Conservation (phyloP, 2,888 invertebrate genomes). For the Melieria crassipennis region DNA sequence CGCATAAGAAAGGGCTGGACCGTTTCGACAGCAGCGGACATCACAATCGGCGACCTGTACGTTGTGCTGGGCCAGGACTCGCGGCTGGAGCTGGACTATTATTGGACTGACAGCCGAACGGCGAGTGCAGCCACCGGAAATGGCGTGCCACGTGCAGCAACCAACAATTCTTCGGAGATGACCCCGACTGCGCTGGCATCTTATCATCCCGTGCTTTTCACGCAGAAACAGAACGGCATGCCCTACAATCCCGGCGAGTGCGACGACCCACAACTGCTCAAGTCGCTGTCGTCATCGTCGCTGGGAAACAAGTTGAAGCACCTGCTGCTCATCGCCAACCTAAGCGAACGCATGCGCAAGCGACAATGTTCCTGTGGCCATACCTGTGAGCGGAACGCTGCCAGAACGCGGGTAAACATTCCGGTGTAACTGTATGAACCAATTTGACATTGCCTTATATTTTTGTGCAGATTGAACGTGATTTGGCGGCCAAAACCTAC, state of each 20-base stretch:
- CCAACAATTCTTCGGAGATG: constrained; percentile 15
- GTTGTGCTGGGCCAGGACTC: constrained; percentile 81
- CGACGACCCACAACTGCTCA: constrained; percentile 55
- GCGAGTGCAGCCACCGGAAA: neutral
- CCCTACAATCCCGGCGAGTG: constrained; percentile 56
- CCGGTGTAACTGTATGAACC: neutral
- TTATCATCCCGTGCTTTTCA: constrained; percentile 19
- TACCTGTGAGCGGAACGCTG: constrained; percentile 57
- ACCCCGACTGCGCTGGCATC: constrained; percentile 43
- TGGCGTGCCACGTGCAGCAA: constrained; percentile 11
- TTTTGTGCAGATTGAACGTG: constrained; percentile 48
- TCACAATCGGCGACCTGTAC: constrained; percentile 90
- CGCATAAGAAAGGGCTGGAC: constrained; percentile 78
- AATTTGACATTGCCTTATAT: neutral
- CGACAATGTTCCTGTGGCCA: constrained; percentile 63
- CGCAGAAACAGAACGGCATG: constrained; percentile 47
- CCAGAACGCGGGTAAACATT: constrained; percentile 50
- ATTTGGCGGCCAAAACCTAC: constrained; percentile 50
- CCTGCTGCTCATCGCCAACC: constrained; percentile 62
- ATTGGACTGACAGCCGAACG: constrained; percentile 73
- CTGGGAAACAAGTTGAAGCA: constrained; percentile 63
- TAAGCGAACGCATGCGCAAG: constrained; percentile 62
- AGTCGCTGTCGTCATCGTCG: constrained; percentile 50
- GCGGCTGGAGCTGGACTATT: constrained; percentile 80
- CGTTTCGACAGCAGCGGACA: constrained; percentile 75